Evolutionary conservation across 2,888 invertebrate genomes (phyloP).

Genomic region (Smittia sp.): DNA sequence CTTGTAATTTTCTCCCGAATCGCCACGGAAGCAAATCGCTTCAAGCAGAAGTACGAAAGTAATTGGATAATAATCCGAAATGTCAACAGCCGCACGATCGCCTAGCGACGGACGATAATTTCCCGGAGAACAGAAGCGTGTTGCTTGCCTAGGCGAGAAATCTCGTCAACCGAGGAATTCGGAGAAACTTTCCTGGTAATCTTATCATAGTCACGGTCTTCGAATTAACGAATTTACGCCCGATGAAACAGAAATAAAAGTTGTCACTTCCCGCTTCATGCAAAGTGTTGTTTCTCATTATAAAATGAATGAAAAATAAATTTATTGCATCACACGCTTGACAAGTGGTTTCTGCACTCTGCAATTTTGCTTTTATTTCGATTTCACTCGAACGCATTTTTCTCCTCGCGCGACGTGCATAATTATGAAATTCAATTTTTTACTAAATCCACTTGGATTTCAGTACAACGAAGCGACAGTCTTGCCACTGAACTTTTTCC

Average conservation of each 20-base stretch:
- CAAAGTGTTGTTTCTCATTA: constrained; percentile 33
- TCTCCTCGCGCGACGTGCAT: neutral
- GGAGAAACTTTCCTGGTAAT: no score
- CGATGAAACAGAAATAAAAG: neutral
- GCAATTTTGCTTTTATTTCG: constrained; percentile 22
- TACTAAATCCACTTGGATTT: constrained; percentile 35
- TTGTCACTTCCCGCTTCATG: constrained; percentile 18
- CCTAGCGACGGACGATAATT: no score
- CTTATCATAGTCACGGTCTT: no score
- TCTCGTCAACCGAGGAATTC: no score
- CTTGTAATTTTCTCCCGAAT: no score
- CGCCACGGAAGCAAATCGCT: no score
- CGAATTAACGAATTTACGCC: no score
- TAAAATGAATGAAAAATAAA: constrained; percentile 35
- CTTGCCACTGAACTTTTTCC: constrained; percentile 38
- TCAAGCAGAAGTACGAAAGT: no score
- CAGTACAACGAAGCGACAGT: constrained; percentile 25
- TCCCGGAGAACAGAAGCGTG: no score
- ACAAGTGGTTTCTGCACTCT: constrained; percentile 39
- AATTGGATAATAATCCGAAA: no score
- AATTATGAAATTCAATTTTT: constrained; percentile 28
- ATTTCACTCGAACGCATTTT: constrained; percentile 9
- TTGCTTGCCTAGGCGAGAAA: no score
- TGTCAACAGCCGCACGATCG: no score
- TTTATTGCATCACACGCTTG: constrained; percentile 39